Evolutionary conservation across 2,797 vertebrate species (phyloP).

Genomic region (Manis pentadactyla): DNA sequence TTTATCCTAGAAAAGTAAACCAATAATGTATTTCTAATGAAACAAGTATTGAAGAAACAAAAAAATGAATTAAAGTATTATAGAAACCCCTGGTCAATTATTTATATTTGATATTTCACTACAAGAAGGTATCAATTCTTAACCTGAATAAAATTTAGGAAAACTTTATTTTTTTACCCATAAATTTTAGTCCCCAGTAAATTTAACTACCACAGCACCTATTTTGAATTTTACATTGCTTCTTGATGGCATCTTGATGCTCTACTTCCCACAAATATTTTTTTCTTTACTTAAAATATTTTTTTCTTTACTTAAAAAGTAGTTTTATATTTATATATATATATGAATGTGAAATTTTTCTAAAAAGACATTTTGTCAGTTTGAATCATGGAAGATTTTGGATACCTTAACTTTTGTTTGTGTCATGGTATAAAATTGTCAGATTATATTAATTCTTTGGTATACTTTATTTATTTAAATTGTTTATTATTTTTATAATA

Average conservation of each 20-base stretch:
- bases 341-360: background rate
- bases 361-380: background rate
- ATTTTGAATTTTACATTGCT: background rate
- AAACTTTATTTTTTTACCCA: background rate
- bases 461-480: no score
- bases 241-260: background rate
- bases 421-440: background rate
- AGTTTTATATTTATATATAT: constrained; percentile 14
- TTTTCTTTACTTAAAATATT: background rate
- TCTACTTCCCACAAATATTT: background rate
- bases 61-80: background rate
- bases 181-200: background rate
- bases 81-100: background rate
- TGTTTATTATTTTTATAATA: no score
- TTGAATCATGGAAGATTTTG: background rate
- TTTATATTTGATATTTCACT: background rate
- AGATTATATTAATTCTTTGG: background rate
- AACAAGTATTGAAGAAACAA: background rate
- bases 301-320: background rate
- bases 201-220: background rate
- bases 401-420: background rate
- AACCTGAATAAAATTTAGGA: background rate
- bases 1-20: background rate
- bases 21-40: background rate
- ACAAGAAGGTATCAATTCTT: background rate